These are phyloP conservation scores for Dipodomys spectabilis DNA, from an alignment of 2,113 vertebrate species.

Conservation along the genomic window DNA sequence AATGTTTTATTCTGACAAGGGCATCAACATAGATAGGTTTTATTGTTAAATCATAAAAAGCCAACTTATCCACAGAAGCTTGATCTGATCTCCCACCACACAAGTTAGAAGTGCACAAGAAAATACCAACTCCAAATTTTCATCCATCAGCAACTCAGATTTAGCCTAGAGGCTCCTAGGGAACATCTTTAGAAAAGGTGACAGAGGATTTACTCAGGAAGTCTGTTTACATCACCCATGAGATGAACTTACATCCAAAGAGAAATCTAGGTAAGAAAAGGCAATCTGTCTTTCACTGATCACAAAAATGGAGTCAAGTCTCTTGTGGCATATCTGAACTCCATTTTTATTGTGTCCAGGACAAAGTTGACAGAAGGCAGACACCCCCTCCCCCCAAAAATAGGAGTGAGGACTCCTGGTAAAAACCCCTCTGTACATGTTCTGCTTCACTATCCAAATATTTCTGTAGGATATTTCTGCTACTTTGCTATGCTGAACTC, in stretches of 20 bases:
- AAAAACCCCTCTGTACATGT: not conserved
- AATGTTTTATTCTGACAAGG: not conserved
- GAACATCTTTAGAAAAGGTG: not conserved
- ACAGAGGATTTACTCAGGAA: constrained; percentile 2
- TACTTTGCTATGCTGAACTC: not conserved
- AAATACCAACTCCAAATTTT: not conserved
- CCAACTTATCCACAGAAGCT: not conserved
- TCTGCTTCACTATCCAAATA: not conserved
- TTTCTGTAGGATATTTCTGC: not conserved
- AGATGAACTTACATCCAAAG: not conserved
- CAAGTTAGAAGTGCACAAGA: not conserved
- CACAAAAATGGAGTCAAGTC: not conserved
- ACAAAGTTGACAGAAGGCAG: not conserved
- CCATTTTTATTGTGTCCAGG: not conserved
- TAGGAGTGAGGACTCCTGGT: not conserved
- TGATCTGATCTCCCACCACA: not conserved
- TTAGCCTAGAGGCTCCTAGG: not conserved
- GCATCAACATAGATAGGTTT: not conserved
- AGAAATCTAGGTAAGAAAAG: not conserved
- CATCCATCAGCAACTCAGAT: not conserved
- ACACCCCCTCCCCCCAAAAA: no score
- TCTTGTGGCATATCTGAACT: not conserved
- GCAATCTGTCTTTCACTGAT: not conserved
- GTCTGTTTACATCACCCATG: not conserved
- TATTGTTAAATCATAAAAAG: not conserved